These are phyloP conservation scores for Cranoglanis bouderius DNA, from an alignment of 2,113 vertebrate species.

Conservation along the genomic window DNA sequence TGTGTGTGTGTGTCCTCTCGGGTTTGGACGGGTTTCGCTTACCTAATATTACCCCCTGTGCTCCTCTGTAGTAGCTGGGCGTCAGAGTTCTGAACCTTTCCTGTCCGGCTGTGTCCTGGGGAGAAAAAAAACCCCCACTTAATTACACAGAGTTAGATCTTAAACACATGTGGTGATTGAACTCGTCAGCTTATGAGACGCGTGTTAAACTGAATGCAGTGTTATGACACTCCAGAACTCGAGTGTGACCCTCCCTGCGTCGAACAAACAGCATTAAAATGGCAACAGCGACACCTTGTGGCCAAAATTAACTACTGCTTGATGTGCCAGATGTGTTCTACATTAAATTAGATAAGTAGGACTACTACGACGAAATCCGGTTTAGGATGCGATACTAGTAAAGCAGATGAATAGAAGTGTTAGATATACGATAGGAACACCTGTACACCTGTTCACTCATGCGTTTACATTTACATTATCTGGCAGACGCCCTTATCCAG, in stretches of 20 bases:
- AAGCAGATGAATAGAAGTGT: not conserved
- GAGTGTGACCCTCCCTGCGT: not conserved
- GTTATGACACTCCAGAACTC: not conserved
- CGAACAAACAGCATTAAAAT: not conserved
- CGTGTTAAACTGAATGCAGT: not conserved
- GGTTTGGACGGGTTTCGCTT: constrained; percentile 54
- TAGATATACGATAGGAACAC: not conserved
- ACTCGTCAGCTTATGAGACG: not conserved
- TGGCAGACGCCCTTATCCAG: too few species aligned
- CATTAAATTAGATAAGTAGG: not conserved
- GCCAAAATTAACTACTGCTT: not conserved
- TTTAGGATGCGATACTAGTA: not conserved
- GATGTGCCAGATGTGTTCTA: not conserved
- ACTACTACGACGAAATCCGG: not conserved
- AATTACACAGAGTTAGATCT: not conserved
- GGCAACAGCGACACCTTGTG: constrained; percentile 43
- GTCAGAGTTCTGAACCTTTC: constrained; percentile 94
- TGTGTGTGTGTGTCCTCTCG: not conserved
- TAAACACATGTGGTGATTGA: not conserved
- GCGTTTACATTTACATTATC: too few species aligned
- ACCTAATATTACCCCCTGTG: constrained; percentile 97
- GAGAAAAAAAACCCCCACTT: not conserved
- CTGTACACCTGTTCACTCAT: not conserved
- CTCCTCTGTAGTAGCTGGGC: constrained; percentile 96
- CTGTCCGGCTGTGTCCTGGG: constrained; percentile 95